These are phyloP conservation scores for Drosophila phalerata DNA, from an alignment of 2,888 invertebrate species.

Conservation along the genomic window DNA sequence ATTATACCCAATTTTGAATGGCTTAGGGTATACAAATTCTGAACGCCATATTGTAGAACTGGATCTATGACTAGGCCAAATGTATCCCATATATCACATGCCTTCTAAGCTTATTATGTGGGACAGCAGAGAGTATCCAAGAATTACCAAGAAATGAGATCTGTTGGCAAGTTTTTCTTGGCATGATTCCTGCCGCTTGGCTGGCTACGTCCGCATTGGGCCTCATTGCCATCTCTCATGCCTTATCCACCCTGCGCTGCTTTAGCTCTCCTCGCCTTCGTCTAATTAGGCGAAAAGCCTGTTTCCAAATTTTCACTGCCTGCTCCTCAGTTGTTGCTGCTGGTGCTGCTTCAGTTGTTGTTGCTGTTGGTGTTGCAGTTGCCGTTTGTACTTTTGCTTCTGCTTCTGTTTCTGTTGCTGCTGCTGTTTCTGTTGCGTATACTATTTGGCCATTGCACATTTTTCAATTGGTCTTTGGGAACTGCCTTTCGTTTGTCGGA, in stretches of 20 bases:
- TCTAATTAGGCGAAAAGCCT: conserved; percentile 80
- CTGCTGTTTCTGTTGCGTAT: conserved; percentile 49
- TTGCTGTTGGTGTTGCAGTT: conserved; percentile 20
- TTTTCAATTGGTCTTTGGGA: conserved; percentile 77
- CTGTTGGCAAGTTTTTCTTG: conserved; percentile 30
- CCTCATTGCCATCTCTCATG: conserved; percentile 12
- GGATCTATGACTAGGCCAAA: background rate
- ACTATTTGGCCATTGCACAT: conserved; percentile 72
- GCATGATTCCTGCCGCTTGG: conserved; percentile 63
- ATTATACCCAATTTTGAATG: too few relatives aligned
- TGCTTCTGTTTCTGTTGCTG: conserved; percentile 16
- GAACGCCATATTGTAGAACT: background rate
- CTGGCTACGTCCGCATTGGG: conserved; percentile 49
- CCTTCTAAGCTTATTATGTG: background rate
- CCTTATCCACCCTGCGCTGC: background rate
- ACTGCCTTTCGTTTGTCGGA: conserved; percentile 19
- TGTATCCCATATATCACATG: background rate
- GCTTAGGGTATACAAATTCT: background rate
- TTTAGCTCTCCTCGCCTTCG: conserved; percentile 44
- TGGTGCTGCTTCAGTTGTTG: conserved; percentile 15
- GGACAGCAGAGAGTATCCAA: conserved; percentile 15
- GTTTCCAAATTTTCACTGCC: conserved; percentile 74
- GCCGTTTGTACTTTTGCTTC: conserved; percentile 25
- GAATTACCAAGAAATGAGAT: conserved; percentile 26
- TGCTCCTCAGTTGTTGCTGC: conserved; percentile 34